Percentiles rank a stretch among this genome's conserved stretches.
Evolutionary conservation across 2,113 vertebrate species (phyloP).

Genomic region (Gobio gobio): DNA sequence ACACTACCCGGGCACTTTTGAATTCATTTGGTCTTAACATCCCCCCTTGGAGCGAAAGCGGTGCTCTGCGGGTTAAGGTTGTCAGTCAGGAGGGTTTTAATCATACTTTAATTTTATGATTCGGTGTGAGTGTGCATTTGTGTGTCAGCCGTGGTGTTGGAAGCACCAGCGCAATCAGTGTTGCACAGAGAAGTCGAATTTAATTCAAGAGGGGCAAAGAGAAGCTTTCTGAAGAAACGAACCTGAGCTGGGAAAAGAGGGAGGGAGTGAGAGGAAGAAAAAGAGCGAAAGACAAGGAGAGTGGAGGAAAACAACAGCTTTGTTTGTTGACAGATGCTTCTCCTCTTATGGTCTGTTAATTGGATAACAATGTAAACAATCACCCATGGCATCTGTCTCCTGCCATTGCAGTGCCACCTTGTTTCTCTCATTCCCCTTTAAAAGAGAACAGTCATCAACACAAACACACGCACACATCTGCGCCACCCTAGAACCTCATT

Average conservation of each 20-base stretch:
- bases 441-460: constrained; percentile 69
- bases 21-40: constrained; percentile 12
- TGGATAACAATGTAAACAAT: constrained; percentile 99
- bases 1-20: constrained; percentile 17
- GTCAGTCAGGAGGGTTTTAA: constrained; percentile 2
- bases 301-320: constrained; percentile 88
- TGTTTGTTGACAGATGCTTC: constrained; percentile 99
- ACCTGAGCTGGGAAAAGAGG: constrained; percentile 43
- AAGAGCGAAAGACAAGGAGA: constrained; percentile 73
- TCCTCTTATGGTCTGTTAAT: constrained; percentile 96
- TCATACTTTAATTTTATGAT: constrained; percentile 22
- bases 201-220: constrained; percentile 52
- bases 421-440: constrained; percentile 76
- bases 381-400: constrained; percentile 90
- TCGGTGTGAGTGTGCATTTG: constrained; percentile 60
- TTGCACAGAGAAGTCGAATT: constrained; percentile 51
- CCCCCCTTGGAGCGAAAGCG: not conserved
- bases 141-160: constrained; percentile 52
- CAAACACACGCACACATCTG: constrained; percentile 65
- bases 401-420: constrained; percentile 83
- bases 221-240: constrained; percentile 53
- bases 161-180: constrained; percentile 41
- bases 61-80: not conserved
- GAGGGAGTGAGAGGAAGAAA: constrained; percentile 22
- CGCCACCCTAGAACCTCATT: constrained; percentile 73